Base-by-base conservation (phyloP, 2,797 vertebrate species). In the Poecilia picta region DNA sequence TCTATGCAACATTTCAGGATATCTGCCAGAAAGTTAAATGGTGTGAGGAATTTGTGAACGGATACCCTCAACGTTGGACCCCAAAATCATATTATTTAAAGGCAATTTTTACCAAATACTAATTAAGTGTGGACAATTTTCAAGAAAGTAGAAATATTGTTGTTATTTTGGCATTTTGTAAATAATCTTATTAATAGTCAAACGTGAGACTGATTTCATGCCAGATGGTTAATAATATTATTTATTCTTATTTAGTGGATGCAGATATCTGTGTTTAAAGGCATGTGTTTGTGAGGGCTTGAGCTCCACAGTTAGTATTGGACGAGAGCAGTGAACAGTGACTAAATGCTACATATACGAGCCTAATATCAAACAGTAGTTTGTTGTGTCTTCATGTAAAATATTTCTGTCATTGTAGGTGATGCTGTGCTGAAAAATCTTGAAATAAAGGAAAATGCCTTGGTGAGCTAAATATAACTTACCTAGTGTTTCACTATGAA, bases 401-500 rank as follows among this genome's bases (percentile, higher is more conserved):
- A 1, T 77, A 2, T 72, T 78, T 59, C 49, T 93, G 49, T 46
- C 81, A 72, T 90, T 93, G 77, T 93, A 99, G 98, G 98, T 87
- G 96, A 97, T 51, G 98, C 97, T 72, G 87, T 96, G 46, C 94
- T 99, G 72, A 97, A 88, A 91, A 98, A 98, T 92, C 96, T 99
- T 83, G 97, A 97, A 94, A 99, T 99, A 94, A 99, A 99, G 93
- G 98, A 99, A 96, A 99, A 99, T 97, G 98, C 98, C 36, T 88
- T 99, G 97, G 98, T 99, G 96, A 95, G 15, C 51, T 70, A 71
- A 72, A 49, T 72, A 18, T 1, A 71, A 71, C 41, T 12, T 71
- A 5, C 25, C 15, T 10, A 39, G 23, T n/a, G 49, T 49, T 18
- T 18, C 1, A 73, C 68, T 77, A 7, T 57, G 28, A 8, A 18